Base-by-base conservation (phyloP, 2,113 vertebrate genomes). In the Loxodonta africana region DNA sequence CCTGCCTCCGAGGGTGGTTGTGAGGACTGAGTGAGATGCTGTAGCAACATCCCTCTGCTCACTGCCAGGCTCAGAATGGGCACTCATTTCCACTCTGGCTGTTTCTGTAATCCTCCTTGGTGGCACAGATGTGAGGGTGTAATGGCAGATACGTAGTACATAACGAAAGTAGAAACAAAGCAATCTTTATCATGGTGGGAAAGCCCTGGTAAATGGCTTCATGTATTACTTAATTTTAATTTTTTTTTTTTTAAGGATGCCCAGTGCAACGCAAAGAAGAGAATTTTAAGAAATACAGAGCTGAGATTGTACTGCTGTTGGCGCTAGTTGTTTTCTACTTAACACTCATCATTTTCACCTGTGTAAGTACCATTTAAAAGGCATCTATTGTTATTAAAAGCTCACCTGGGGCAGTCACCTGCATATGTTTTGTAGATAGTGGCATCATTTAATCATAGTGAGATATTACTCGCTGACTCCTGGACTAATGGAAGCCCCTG, bases 331-430 rank as follows among this genome's bases (percentile, higher is more conserved):
- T 98, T 96, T 99, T 99, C 97, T 99, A 99, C 86, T 89, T 99
- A 93, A 96, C 99, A 63, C 98, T 99, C 96, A 99, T 99, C 98
- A 94, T 98, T 96, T 98, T 99, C 60, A 99, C 98, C 37, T 99
- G 98, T 23, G 99, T 99, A 98, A 99, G 99, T 99, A 87, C 90
- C 95, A 28, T 0, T 18, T 41, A 5, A 21, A 51, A 92, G 33
- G 74, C 69, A 23, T 57, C 30, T 74, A 0, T 90, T 78, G 5
- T 71, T 48, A 10, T 67, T 67, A 51, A 44, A 17, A 57, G 44
- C 6, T 67, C 20, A 23, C 28, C 14, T 0, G 20, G 33, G n/a
- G 17, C 26, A 4, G 51, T 65, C 7, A 2, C 28, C 10, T 0
- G 2, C 37, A 21, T 46, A 18, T 12, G 18, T 80, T 60, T 84